phyloP scores from a whole-genome alignment of 2,797 vertebrate species.

The Acipenser ruthenus region DNA sequence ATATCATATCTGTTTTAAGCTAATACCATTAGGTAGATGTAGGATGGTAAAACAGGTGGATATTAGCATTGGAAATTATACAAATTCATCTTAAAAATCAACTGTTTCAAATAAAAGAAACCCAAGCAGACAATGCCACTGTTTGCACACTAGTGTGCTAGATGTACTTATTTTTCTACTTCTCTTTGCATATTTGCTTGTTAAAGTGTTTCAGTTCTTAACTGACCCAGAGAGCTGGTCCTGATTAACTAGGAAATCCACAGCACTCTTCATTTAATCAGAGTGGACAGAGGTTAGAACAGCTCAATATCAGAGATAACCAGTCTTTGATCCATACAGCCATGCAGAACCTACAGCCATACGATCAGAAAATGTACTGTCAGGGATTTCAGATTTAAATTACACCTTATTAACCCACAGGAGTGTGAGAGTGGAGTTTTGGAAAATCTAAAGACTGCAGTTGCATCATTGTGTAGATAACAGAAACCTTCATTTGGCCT shows the following conservation, averaged over 20 bases:
- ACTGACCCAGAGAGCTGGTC: conserved; percentile 54
- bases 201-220: conserved; percentile 63
- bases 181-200: conserved; percentile 60
- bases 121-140: too few species aligned
- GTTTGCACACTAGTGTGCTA: conserved; percentile 14
- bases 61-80: too few species aligned
- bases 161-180: conserved; percentile 48
- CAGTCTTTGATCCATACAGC: conserved; percentile 84
- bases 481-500: too few species aligned
- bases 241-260: conserved; percentile 80
- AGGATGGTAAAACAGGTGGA: too few species aligned
- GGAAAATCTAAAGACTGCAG: conserved; percentile 21
- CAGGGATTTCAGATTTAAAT: conserved; percentile 82
- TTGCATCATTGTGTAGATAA: too few species aligned
- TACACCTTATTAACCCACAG: conserved; percentile 74
- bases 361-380: conserved; percentile 73
- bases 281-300: conserved; percentile 89
- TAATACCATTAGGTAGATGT: too few species aligned
- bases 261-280: conserved; percentile 70
- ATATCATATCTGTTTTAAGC: too few species aligned
- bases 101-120: too few species aligned
- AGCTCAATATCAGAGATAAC: conserved; percentile 88
- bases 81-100: too few species aligned
- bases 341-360: conserved; percentile 74
- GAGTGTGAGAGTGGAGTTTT: conserved; percentile 41